Evolutionary conservation across 1,140 invertebrate species (phyloP), one percentile per base, ranked within the genome.

Genomic region (Drosophila kohkoa): DNA sequence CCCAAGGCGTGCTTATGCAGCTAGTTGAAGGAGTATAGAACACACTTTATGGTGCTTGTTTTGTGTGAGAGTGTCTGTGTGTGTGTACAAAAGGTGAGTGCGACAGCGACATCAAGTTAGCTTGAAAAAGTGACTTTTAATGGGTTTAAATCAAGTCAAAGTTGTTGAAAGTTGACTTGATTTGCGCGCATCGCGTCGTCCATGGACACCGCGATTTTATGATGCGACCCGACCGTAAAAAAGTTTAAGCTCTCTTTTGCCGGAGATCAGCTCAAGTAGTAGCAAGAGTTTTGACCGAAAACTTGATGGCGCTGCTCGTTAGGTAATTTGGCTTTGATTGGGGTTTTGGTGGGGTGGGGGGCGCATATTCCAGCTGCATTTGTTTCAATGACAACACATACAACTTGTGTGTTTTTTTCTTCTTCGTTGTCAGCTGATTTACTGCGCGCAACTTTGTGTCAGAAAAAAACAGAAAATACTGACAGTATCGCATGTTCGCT

Each of bases 101-200:
- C 46, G 72, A 66, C 8, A 10, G 35, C 8, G 11, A 75, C 65
- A 63, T 70, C 57, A 57, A 67, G 59, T 15, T 46, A 43, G 57
- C 73, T 85, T 89, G 77, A 89, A 89, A 89, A 89, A 89, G 85
- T 90, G 85, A 90, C 85, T 89, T 89, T 89, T 89, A 89, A 89
- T 89, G 85, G 81, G 86, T 89, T 89, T 89, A 89, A 89, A 89
- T 89, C 85, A 89, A 89, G 85, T 85, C 88, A 89, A 89, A 89
- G 86, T 89, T 89, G 81, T 88, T 88, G 77, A 88, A 88, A 88
- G 81, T 88, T 89, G 83, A 88, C 85, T 88, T 88, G 83, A 89
- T 87, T 87, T 80, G 80, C 75, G 73, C 79, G 77, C 66, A 79
- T 81, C 79, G 78, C 68, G 45, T 41, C 73, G 65, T 38, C 71